phyloP scores from a whole-genome alignment of 35 echinoderm and acorn worm species.

The Holothuria glaberrima region DNA sequence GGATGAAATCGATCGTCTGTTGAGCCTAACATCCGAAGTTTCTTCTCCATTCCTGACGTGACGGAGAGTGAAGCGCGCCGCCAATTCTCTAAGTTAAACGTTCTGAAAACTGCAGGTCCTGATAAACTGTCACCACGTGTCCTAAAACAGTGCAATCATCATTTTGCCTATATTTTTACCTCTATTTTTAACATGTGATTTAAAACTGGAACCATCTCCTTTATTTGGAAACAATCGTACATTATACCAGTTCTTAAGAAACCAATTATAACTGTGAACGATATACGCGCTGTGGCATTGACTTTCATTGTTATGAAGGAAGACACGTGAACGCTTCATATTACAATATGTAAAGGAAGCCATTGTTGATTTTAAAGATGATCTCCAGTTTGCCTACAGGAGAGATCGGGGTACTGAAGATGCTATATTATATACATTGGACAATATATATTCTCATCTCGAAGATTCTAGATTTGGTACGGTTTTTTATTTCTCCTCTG shows the following conservation, averaged over 20 bases:
- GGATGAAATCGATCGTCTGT: no score
- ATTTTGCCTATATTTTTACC: slow-evolving; percentile 27
- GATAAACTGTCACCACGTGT: slow-evolving; percentile 20
- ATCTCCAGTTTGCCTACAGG: slow-evolving; percentile 38
- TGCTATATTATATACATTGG: background rate
- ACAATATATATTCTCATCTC: slow-evolving; percentile 19
- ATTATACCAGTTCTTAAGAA: no score
- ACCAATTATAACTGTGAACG: slow-evolving; percentile 14
- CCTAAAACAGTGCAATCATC: background rate
- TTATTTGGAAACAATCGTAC: slow-evolving; percentile 16
- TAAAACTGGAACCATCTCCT: background rate
- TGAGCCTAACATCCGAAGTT: no score
- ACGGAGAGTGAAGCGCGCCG: background rate
- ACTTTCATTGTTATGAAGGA: slow-evolving; percentile 48
- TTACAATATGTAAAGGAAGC: background rate
- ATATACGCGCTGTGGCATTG: slow-evolving; percentile 12
- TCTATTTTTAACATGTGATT: slow-evolving; percentile 55
- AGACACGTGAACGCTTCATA: no score
- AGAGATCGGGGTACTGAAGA: no score
- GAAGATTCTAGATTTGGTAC: background rate
- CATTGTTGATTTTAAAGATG: background rate
- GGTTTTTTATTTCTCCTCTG: slow-evolving; percentile 29
- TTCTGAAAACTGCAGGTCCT: background rate
- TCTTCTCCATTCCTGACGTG: background rate
- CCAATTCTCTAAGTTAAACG: background rate